These are phyloP conservation scores for Pentalonia nigronervosa DNA, from an alignment of 1,140 invertebrate species.

Conservation along the genomic window DNA sequence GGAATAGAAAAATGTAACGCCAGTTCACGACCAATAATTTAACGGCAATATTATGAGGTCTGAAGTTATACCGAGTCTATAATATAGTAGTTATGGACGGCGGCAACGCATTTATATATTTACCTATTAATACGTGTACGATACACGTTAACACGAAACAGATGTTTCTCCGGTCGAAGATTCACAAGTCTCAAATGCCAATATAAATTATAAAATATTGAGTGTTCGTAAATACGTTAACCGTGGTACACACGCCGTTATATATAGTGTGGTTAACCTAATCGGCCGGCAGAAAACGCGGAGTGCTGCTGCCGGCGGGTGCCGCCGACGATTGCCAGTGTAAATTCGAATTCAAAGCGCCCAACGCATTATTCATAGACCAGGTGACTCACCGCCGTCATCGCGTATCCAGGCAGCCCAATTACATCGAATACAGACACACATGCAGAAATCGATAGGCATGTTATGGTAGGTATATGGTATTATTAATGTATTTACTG, in stretches of 20 bases:
- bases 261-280: background rate
- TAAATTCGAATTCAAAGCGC: background rate
- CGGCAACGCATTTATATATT: background rate
- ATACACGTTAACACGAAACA: background rate
- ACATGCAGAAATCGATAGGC: background rate
- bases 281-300: background rate
- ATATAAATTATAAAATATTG: background rate
- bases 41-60: background rate
- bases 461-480: no score
- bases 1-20: background rate
- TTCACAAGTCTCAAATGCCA: background rate
- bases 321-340: background rate
- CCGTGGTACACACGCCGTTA: background rate
- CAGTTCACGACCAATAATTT: background rate
- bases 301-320: background rate
- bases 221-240: background rate
- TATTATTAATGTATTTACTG: background rate
- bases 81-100: background rate
- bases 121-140: no score
- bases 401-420: background rate
- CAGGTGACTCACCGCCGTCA: constrained; percentile 23
- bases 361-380: background rate
- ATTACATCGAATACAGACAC: background rate
- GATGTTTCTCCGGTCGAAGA: background rate
- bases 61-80: background rate